phyloP scores from a whole-genome alignment of 2,797 vertebrate genomes.

The Xenentodon cancila region DNA sequence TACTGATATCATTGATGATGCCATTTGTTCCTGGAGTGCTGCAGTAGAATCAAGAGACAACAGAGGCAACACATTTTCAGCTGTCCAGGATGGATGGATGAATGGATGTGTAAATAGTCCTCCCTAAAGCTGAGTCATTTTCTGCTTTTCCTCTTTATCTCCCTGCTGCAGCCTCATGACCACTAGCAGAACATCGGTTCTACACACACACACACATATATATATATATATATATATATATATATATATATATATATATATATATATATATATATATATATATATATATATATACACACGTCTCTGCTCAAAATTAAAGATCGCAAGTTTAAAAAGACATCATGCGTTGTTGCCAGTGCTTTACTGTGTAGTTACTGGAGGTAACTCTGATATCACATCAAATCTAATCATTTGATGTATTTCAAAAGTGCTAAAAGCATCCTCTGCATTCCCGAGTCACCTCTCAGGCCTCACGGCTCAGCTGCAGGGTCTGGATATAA shows the following conservation, averaged over 20 bases:
- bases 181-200: constrained; percentile 1
- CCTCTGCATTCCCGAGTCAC: constrained; percentile 8
- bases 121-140: constrained; percentile 25
- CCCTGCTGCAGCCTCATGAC: constrained; percentile 27
- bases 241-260: no score
- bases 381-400: constrained; percentile 5
- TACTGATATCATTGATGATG: background rate
- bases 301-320: background rate
- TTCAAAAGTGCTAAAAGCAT: background rate
- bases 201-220: background rate
- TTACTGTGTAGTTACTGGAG: no score
- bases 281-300: no score
- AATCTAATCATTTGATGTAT: constrained; percentile 5
- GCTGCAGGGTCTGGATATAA: background rate
- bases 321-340: no score
- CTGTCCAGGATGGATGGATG: constrained; percentile 16
- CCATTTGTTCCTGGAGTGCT: background rate
- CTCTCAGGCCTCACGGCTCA: constrained; percentile 1
- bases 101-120: constrained; percentile 17
- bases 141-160: constrained; percentile 8
- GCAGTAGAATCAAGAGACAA: background rate
- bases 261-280: no score
- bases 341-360: no score
- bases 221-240: no score
- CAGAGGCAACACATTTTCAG: constrained; percentile 4